Evolutionary conservation across 2,888 invertebrate species (phyloP).

Genomic region (Litoditis marina): DNA sequence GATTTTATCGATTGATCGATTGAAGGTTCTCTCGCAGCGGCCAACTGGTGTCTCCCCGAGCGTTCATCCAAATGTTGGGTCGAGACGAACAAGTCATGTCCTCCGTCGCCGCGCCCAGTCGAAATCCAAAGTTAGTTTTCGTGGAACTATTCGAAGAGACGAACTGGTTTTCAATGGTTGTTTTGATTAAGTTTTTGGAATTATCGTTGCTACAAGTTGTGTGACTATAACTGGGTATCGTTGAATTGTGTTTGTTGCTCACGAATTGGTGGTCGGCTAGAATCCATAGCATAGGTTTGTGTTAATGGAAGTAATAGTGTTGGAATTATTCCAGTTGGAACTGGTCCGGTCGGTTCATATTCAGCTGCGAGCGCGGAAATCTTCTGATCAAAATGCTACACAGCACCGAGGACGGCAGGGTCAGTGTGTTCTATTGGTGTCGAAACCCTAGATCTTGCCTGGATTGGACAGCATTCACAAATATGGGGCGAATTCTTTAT

Average conservation of each 20-base stretch:
- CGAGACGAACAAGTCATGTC: slow-evolving; percentile 43
- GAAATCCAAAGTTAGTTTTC: slow-evolving; percentile 18
- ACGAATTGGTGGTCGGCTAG: too few relatives aligned
- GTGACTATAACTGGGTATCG: background rate
- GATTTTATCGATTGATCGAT: background rate
- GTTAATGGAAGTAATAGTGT: too few relatives aligned
- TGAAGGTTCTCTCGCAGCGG: slow-evolving; percentile 16
- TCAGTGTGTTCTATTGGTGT: too few relatives aligned
- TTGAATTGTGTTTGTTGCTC: too few relatives aligned
- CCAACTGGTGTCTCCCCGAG: slow-evolving; percentile 22
- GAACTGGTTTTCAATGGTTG: too few relatives aligned
- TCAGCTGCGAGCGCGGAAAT: slow-evolving; percentile 37
- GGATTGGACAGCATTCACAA: too few relatives aligned
- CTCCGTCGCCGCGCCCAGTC: slow-evolving; percentile 19
- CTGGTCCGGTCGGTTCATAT: slow-evolving; percentile 37
- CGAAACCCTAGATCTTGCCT: too few relatives aligned
- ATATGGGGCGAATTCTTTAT: too few relatives aligned
- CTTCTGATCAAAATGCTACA: slow-evolving; percentile 37
- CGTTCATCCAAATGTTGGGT: slow-evolving; percentile 33
- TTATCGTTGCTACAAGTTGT: background rate
- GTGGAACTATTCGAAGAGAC: background rate
- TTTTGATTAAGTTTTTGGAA: too few relatives aligned
- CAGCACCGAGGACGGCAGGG: slow-evolving; percentile 13
- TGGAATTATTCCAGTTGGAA: slow-evolving; percentile 29
- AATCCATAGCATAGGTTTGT: too few relatives aligned